Conservation (phyloP, 2,113 vertebrate species). For the Caranx melampygus region DNA sequence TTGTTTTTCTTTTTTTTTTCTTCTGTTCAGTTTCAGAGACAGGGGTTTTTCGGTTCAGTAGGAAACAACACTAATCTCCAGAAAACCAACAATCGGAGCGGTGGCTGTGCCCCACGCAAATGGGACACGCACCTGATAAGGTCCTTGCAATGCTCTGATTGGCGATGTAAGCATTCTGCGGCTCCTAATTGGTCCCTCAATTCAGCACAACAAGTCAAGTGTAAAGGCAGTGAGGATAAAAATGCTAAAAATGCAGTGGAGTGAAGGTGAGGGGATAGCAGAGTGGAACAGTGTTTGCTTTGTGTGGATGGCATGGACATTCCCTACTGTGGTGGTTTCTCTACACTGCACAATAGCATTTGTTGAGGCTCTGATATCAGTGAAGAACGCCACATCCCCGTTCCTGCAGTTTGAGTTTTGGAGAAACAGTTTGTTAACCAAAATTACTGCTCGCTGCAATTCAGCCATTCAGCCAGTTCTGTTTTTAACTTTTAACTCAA, state of each 20-base stretch:
- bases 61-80: conserved; percentile 37
- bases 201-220: conserved; percentile 63
- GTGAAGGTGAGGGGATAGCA: conserved; percentile 46
- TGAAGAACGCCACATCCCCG: background rate
- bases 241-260: conserved; percentile 66
- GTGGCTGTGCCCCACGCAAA: conserved; percentile 57
- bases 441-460: background rate
- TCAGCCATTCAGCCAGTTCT: background rate
- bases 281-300: conserved; percentile 53
- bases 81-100: conserved; percentile 23
- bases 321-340: conserved; percentile 5
- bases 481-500: background rate
- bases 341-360: background rate
- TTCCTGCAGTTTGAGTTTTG: conserved; percentile 8
- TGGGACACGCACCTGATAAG: conserved; percentile 59
- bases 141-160: conserved; percentile 45
- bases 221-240: conserved; percentile 60
- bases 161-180: conserved; percentile 47
- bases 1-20: background rate
- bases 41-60: conserved; percentile 10
- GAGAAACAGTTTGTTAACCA: conserved; percentile 7
- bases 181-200: conserved; percentile 65
- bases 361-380: conserved; percentile 11
- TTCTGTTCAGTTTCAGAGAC: conserved; percentile 16
- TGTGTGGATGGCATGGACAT: conserved; percentile 31